Evolutionary conservation across 2,888 invertebrate genomes (phyloP), one percentile per base, ranked within the genome.

Genomic region (Caenorhabditis drosophilae): DNA sequence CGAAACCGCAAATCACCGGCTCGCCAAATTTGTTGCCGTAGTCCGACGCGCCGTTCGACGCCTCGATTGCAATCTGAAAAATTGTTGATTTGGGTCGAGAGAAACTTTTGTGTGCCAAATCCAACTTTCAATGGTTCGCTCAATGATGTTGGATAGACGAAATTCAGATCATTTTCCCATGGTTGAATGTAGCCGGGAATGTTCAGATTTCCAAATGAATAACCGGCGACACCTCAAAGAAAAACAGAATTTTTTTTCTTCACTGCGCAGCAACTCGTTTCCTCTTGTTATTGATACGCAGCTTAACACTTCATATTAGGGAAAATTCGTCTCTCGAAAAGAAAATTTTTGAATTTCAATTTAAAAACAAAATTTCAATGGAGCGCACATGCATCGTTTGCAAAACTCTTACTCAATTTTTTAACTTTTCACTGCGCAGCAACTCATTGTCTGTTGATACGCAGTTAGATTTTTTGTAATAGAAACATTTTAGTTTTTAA

Each of bases 21-120:
- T 98, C 97, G 0, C 81, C 97, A 86, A 97, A 98, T 86, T 98
- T 97, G 85, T 98, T 98, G 7, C 97, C 97, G 85, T 97, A 98
- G 84, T 98, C 97, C 0, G 95, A 95, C 2, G 96, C 97, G 1
- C 97, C 97, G 84, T 97, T 93, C 84, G 93, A 94, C 0, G 96
- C 97, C 85, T 96, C 93, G 26, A 98, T 89, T 20, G 93, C 89
- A 42, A 80, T 74, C 68, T 71, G 45, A 49, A 46, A n/a, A n/a
- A 50, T 1, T 45, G 9, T 16, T 18, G 16, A 16, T 20, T n/a
- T 6, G n/a, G 7, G 4, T 44, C 6, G 16, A 44, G 20, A 44
- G 6, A 12, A 20, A 20, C n/a, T 22, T 44, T 4, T 25, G 6
- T 44, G 12, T 7, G 12, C n/a, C 20, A 26, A 46, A 25, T 4